phyloP scores from a whole-genome alignment of 2,797 vertebrate genomes.

The Micromesistius poutassou region DNA sequence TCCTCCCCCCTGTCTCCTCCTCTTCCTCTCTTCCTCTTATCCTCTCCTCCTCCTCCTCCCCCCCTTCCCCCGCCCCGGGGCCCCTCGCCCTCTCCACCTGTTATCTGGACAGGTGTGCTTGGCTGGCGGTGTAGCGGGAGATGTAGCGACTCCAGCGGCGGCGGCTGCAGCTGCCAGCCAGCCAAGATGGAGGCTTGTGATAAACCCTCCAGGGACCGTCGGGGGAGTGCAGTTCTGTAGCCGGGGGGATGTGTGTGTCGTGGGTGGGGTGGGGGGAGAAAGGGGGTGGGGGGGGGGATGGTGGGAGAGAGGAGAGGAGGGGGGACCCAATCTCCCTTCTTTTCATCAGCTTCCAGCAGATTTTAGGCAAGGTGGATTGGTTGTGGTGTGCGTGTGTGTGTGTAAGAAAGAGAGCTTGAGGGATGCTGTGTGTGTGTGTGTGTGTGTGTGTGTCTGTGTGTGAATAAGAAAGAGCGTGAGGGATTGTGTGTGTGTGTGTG shows the following conservation, averaged over 20 bases:
- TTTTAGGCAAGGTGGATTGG: constrained; percentile 27
- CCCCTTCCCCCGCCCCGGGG: background rate
- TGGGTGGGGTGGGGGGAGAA: too few species aligned
- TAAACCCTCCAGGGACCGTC: constrained; percentile 42
- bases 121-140: constrained; percentile 51
- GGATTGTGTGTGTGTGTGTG: too few species aligned
- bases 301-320: too few species aligned
- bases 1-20: too few species aligned
- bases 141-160: constrained; percentile 39
- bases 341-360: constrained; percentile 37
- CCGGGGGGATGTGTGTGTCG: background rate
- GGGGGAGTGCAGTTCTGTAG: constrained; percentile 6
- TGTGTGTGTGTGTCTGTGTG: background rate
- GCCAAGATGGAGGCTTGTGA: constrained; percentile 52
- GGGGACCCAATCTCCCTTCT: constrained; percentile 11
- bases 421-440: too few species aligned
- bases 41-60: background rate
- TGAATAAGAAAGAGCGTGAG: background rate
- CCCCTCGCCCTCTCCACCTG: constrained; percentile 3
- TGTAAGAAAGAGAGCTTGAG: too few species aligned
- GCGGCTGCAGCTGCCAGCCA: constrained; percentile 34
- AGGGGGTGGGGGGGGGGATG: too few species aligned
- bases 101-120: constrained; percentile 65
- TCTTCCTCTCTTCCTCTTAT: background rate
- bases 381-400: background rate